These are phyloP conservation scores for Apis laboriosa DNA, from an alignment of 1,140 invertebrate genomes.

Conservation along the genomic window DNA sequence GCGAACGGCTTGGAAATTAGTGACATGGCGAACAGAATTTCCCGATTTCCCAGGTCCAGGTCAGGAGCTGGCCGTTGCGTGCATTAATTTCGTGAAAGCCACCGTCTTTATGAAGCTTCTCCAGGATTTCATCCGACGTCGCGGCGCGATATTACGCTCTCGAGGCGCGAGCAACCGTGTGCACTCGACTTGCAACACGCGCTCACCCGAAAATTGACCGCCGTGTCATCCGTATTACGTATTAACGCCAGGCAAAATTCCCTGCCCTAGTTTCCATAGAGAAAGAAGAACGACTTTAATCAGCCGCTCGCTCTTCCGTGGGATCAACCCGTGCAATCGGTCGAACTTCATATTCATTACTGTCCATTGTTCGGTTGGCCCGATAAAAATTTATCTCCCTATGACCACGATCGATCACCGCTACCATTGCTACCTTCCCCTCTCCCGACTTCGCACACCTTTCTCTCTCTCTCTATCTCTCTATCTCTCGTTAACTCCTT, in stretches of 20 bases:
- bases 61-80: not conserved
- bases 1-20: conserved; percentile 5
- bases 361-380: conserved; percentile 36
- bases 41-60: not conserved
- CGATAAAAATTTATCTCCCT: conserved; percentile 44
- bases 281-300: conserved; percentile 18
- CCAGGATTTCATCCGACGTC: conserved; percentile 31
- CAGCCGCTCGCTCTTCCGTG: not conserved
- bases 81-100: conserved; percentile 28
- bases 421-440: not conserved
- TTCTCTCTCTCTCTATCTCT: not conserved
- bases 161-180: not conserved
- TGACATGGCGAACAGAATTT: not conserved
- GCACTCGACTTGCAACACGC: not conserved
- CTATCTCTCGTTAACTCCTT: not conserved
- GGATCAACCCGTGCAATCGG: conserved; percentile 9
- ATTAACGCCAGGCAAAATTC: not conserved
- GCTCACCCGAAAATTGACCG: conserved; percentile 14
- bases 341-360: conserved; percentile 46
- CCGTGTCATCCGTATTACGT: conserved; percentile 4
- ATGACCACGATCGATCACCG: conserved; percentile 42
- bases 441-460: not conserved
- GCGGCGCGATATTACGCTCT: conserved; percentile 25
- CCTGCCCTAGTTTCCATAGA: not conserved
- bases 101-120: conserved; percentile 11